These are phyloP conservation scores for Pogonognathellus flavescens DNA, from an alignment of 1,140 invertebrate species.

Conservation along the genomic window DNA sequence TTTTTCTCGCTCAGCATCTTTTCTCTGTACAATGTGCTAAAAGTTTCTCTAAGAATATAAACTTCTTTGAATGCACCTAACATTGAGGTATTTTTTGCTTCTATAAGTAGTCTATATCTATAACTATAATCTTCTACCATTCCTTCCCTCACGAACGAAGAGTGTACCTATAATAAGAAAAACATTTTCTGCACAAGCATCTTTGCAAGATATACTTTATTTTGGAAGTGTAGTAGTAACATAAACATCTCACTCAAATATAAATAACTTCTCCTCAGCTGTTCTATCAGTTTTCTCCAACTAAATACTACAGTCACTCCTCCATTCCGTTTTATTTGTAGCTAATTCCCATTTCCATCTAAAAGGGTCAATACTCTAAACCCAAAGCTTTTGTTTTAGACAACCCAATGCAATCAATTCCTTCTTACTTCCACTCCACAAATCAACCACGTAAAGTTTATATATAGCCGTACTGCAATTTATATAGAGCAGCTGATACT, in stretches of 20 bases:
- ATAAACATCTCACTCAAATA: conserved; percentile 7
- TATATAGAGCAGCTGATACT: no score
- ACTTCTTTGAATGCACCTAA: no score
- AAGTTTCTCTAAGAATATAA: no score
- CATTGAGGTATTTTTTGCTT: no score
- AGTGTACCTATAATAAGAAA: no score
- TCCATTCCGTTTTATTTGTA: conserved; percentile 10
- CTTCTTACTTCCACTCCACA: conserved; percentile 50
- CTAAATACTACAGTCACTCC: not conserved
- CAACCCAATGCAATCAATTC: conserved; percentile 40
- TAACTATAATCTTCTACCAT: no score
- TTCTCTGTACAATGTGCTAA: not conserved
- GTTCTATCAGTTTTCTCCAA: not conserved
- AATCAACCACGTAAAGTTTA: conserved; percentile 29
- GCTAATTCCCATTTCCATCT: conserved; percentile 13
- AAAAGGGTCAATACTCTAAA: conserved; percentile 45
- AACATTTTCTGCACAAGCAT: no score
- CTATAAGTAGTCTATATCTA: no score
- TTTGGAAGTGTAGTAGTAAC: not conserved
- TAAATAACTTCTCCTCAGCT: conserved; percentile 27
- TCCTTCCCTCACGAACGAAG: no score
- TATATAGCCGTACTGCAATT: not conserved
- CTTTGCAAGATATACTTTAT: not conserved
- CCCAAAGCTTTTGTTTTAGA: conserved; percentile 44
- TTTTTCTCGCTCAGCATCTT: not conserved